These are phyloP conservation scores for Apodemus sylvaticus DNA, from an alignment of 2,113 vertebrate genomes.

Conservation along the genomic window DNA sequence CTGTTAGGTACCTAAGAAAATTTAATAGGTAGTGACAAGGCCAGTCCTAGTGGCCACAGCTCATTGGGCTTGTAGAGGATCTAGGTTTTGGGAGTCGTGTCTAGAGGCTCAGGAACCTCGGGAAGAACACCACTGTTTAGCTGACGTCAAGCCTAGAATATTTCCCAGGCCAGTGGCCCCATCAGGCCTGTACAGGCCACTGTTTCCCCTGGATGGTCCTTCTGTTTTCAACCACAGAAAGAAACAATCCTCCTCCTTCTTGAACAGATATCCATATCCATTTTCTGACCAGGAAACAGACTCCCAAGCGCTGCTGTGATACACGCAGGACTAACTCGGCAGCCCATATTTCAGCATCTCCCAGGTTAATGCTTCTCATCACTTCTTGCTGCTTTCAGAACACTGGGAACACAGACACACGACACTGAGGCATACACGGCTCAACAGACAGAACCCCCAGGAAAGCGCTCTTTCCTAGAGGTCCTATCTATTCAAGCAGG, in stretches of 20 bases:
- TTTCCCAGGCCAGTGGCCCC: neutral
- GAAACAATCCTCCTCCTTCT: neutral
- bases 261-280: neutral
- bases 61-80: slow-evolving; percentile 19
- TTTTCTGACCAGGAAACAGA: neutral
- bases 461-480: neutral
- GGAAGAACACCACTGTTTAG: neutral
- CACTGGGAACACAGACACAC: neutral
- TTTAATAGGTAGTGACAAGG: slow-evolving; percentile 75
- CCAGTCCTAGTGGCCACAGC: slow-evolving; percentile 60
- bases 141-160: slow-evolving; percentile 37
- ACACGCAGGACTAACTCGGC: neutral
- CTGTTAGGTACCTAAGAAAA: slow-evolving; percentile 62
- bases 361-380: neutral
- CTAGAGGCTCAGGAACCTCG: neutral
- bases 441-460: neutral
- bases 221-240: neutral
- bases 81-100: neutral
- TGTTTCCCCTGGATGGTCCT: neutral
- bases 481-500: neutral
- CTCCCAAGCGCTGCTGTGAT: neutral
- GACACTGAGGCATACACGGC: neutral
- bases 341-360: neutral
- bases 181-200: neutral
- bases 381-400: neutral